A percentile compares a stretch with the other conserved stretches of the same genome.
phyloP scores from a whole-genome alignment of 2,797 vertebrate species.

The Pitangus sulphuratus region DNA sequence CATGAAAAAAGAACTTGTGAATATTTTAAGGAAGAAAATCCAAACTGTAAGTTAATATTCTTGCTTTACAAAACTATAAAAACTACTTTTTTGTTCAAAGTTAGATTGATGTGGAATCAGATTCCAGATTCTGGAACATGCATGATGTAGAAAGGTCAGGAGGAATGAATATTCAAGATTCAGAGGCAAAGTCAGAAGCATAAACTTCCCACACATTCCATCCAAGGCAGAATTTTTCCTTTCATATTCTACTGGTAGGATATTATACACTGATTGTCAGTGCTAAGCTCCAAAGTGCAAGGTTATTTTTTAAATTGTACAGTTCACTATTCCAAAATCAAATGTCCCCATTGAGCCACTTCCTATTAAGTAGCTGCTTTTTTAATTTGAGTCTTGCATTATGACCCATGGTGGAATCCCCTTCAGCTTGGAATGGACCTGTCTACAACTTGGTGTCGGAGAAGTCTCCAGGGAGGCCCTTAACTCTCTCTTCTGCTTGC shows the following conservation, averaged over 20 bases:
- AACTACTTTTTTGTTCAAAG: neutral
- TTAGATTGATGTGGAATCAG: constrained; percentile 17
- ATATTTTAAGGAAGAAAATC: constrained; percentile 37
- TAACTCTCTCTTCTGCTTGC: neutral
- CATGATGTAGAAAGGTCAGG: constrained; percentile 18
- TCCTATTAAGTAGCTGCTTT: neutral
- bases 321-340: neutral
- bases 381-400: neutral
- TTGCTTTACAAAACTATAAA: neutral
- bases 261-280: neutral
- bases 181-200: constrained; percentile 25
- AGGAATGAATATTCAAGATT: constrained; percentile 46
- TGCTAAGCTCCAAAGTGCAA: neutral
- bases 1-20: neutral
- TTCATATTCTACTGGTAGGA: constrained; percentile 18
- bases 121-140: constrained; percentile 38
- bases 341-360: neutral
- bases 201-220: constrained; percentile 29
- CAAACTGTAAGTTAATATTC: constrained; percentile 24
- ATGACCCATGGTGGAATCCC: neutral
- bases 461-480: neutral
- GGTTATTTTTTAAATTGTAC: neutral
- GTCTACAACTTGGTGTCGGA: neutral
- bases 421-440: neutral
- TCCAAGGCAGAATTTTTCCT: constrained; percentile 12